Evolutionary conservation across 2,888 invertebrate genomes (phyloP).

Genomic region (Noctua janthina): DNA sequence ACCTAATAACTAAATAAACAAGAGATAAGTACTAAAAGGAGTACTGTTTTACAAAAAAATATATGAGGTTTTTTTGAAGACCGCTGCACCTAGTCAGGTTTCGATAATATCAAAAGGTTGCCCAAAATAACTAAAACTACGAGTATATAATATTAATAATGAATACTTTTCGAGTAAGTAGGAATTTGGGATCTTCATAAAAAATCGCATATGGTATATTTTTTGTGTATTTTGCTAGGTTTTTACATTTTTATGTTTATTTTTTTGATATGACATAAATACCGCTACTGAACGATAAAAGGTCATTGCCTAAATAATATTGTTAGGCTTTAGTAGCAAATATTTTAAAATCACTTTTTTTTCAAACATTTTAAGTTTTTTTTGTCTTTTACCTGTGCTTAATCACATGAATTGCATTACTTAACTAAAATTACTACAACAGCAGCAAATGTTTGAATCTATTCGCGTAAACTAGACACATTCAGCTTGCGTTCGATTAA

Average conservation of each 20-base stretch:
- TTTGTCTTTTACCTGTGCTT: conserved; percentile 83
- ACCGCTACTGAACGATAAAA: conserved; percentile 74
- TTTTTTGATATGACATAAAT: conserved; percentile 81
- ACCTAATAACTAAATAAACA: conserved; percentile 71
- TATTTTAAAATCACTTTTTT: conserved; percentile 70
- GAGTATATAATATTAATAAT: conserved; percentile 54
- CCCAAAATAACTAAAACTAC: conserved; percentile 56
- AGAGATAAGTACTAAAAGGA: conserved; percentile 72
- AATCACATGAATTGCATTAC: conserved; percentile 79
- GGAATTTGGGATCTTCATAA: conserved; percentile 70
- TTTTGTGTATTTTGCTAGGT: conserved; percentile 84
- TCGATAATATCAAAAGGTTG: conserved; percentile 62
- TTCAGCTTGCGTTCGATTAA: conserved; percentile 60
- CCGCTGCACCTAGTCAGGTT: conserved; percentile 28
- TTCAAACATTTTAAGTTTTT: conserved; percentile 74
- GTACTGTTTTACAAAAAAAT: conserved; percentile 68
- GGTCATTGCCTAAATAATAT: conserved; percentile 63
- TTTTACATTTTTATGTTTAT: conserved; percentile 84
- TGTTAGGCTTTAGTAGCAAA: conserved; percentile 71
- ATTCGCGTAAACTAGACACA: conserved; percentile 57
- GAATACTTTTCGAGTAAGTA: conserved; percentile 59
- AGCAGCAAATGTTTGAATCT: conserved; percentile 77
- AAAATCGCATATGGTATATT: conserved; percentile 71
- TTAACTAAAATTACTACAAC: conserved; percentile 80
- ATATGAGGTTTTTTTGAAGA: conserved; percentile 68